Percentiles rank a stretch among this genome's conserved stretches.
Evolutionary conservation across 1,140 invertebrate genomes (phyloP).

Genomic region (Acyrthosiphon pisum): DNA sequence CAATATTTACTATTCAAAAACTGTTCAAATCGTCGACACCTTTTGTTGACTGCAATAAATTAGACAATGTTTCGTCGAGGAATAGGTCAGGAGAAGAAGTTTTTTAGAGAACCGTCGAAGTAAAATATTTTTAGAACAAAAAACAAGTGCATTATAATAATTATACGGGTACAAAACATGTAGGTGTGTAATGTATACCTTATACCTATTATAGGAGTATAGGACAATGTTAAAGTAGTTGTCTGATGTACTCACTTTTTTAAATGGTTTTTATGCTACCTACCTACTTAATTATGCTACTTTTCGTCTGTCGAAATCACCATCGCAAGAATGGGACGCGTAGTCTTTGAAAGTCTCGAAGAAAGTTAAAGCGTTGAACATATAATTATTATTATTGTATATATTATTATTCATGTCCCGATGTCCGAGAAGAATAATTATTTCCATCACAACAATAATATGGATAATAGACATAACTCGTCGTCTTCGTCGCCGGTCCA

Average conservation of each 20-base stretch:
- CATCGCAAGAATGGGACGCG: neutral
- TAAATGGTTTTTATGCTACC: neutral
- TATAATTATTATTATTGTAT: neutral
- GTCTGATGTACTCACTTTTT: neutral
- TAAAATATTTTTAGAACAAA: neutral
- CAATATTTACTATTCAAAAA: neutral
- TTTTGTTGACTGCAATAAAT: neutral
- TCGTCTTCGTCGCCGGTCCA: neutral
- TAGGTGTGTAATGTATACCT: neutral
- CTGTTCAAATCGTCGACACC: constrained; percentile 4
- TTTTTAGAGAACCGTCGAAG: neutral
- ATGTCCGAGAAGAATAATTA: neutral
- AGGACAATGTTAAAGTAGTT: constrained; percentile 2
- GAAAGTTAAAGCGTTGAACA: neutral
- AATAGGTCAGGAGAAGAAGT: neutral
- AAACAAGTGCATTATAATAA: neutral
- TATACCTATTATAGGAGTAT: neutral
- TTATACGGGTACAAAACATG: neutral
- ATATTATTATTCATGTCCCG: neutral
- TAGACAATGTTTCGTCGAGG: neutral
- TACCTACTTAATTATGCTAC: neutral
- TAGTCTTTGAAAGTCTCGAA: neutral
- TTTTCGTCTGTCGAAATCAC: neutral
- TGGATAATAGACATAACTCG: neutral
- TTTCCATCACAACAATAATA: constrained; percentile 2